These are phyloP conservation scores for Ruditapes philippinarum DNA, from an alignment of 1,140 invertebrate genomes.

Conservation along the genomic window DNA sequence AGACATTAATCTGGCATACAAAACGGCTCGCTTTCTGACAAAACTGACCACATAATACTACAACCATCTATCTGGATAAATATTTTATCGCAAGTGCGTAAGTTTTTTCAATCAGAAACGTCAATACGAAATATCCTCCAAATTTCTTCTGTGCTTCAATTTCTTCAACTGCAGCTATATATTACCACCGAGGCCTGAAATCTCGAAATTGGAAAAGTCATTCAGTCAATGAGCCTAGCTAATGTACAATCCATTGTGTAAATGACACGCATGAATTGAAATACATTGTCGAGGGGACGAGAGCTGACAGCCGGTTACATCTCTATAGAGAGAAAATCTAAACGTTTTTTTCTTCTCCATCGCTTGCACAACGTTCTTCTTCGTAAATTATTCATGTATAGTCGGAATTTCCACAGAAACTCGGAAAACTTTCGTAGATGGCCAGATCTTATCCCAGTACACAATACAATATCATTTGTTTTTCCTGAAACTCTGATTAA, in stretches of 20 bases:
- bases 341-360: neutral
- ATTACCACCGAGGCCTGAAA: constrained; percentile 21
- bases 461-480: neutral
- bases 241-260: constrained; percentile 43
- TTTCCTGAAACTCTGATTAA: neutral
- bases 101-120: constrained; percentile 3
- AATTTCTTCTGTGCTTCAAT: neutral
- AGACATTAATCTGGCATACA: neutral
- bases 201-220: constrained; percentile 46
- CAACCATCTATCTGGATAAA: constrained; percentile 10
- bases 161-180: neutral
- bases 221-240: constrained; percentile 1
- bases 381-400: constrained; percentile 13
- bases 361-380: neutral
- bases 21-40: neutral
- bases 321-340: neutral
- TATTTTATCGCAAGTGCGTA: neutral
- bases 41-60: constrained; percentile 27
- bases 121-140: neutral
- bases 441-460: neutral
- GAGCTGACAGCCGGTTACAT: neutral
- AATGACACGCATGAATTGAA: constrained; percentile 5
- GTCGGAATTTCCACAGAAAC: neutral
- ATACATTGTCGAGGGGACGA: neutral
- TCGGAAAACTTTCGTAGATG: neutral